phyloP scores from a whole-genome alignment of 2,113 vertebrate genomes.

The Solea senegalensis region DNA sequence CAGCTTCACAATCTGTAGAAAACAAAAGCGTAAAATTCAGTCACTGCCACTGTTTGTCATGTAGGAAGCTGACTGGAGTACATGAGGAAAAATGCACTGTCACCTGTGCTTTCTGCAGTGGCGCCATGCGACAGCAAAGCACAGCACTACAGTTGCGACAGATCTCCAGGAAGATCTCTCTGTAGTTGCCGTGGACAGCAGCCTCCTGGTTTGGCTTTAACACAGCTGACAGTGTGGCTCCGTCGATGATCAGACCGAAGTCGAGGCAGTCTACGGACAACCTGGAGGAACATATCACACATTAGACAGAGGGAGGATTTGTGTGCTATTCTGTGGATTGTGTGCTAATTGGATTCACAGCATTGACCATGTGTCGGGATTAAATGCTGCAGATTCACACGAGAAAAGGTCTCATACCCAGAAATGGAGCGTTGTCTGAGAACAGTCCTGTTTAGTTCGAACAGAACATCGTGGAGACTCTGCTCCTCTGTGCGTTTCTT shows the following conservation, averaged over 20 bases:
- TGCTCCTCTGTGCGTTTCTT: conserved; percentile 95
- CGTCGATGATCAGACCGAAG: conserved; percentile 96
- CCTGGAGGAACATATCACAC: conserved; percentile 70
- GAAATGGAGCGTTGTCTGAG: conserved; percentile 86
- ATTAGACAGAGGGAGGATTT: neutral
- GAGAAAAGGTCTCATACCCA: conserved; percentile 79
- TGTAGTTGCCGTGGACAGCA: conserved; percentile 87
- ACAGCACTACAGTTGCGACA: conserved; percentile 96
- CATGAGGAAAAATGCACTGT: neutral
- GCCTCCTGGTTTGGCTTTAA: conserved; percentile 88
- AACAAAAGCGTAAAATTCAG: neutral
- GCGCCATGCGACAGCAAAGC: conserved; percentile 97
- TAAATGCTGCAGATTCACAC: neutral
- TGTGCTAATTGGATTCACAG: neutral
- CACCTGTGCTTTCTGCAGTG: conserved; percentile 97
- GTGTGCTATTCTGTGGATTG: neutral
- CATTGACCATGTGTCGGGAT: neutral
- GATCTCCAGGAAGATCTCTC: conserved; percentile 93
- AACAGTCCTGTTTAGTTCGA: conserved; percentile 93
- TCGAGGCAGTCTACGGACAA: conserved; percentile 92
- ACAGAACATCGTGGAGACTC: conserved; percentile 92
- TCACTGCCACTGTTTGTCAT: neutral
- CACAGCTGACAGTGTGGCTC: conserved; percentile 91
- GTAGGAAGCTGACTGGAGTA: neutral
- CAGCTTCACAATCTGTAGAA: conserved; percentile 92